Conservation (phyloP, 2,113 vertebrate species). For the Elgaria multicarinata region DNA sequence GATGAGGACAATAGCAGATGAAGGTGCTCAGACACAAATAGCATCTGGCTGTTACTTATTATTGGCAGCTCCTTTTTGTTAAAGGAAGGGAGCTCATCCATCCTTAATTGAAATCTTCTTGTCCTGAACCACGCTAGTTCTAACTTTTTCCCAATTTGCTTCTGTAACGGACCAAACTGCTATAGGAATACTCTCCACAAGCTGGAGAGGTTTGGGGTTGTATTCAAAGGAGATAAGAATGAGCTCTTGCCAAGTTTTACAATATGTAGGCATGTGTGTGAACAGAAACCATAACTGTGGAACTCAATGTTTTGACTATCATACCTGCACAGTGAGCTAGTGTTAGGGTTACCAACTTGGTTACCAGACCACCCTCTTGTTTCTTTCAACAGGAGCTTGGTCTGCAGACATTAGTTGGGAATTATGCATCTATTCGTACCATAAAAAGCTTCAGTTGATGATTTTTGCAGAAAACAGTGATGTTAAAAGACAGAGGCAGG, state of each 20-base stretch:
- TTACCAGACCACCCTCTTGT: not conserved
- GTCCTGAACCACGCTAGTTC: not conserved
- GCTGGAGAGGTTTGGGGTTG: not conserved
- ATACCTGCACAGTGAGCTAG: not conserved
- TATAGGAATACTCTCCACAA: not conserved
- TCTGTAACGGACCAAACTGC: conserved; percentile 1
- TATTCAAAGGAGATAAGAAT: not conserved
- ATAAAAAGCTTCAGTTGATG: not conserved
- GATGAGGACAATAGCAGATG: not conserved
- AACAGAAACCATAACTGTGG: not conserved
- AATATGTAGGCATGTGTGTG: not conserved
- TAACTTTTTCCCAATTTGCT: not conserved
- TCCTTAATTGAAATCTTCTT: not conserved
- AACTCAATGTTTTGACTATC: not conserved
- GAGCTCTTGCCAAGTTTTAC: not conserved
- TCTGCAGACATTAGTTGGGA: not conserved
- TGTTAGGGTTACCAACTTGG: not conserved
- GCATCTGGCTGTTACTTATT: not conserved
- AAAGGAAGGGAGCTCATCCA: conserved; percentile 21
- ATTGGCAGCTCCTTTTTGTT: not conserved
- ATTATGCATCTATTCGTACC: not conserved
- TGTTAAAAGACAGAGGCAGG: not conserved
- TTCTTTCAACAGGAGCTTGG: not conserved
- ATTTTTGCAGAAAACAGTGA: not conserved
- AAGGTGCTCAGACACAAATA: not conserved